Percentiles rank a stretch among this genome's conserved stretches.
These are phyloP conservation scores for Drosophila sturtevanti DNA, from an alignment of 1,140 invertebrate species.

Conservation along the genomic window DNA sequence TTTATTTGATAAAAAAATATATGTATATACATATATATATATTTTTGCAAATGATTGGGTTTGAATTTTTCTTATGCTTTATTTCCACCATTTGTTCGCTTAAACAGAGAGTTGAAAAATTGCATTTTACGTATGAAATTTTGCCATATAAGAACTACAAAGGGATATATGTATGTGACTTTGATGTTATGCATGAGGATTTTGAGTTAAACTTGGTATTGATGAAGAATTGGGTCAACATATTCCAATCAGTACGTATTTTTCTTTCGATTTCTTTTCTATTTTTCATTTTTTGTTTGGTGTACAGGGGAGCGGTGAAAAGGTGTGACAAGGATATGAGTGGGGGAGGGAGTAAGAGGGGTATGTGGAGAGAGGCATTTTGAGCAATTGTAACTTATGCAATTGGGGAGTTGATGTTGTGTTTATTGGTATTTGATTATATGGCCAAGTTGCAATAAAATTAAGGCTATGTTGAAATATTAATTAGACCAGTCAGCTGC, in stretches of 20 bases:
- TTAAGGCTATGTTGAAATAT: slow-evolving; percentile 57
- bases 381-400: slow-evolving; percentile 42
- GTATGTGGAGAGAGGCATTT: not conserved
- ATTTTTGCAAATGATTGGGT: too few relatives aligned
- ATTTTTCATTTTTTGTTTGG: not conserved
- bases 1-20: too few relatives aligned
- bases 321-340: not conserved
- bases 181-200: not conserved
- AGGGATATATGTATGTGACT: not conserved
- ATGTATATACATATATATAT: too few relatives aligned
- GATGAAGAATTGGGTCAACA: slow-evolving; percentile 4
- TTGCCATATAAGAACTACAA: not conserved
- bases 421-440: not conserved
- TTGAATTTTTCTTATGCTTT: too few relatives aligned
- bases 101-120: too few relatives aligned
- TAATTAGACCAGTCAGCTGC: slow-evolving; percentile 62
- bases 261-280: not conserved
- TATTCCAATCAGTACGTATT: not conserved
- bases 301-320: not conserved
- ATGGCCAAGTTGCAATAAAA: not conserved
- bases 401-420: slow-evolving; percentile 25
- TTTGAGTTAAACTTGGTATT: not conserved
- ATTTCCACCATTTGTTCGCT: too few relatives aligned
- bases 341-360: slow-evolving; percentile 13
- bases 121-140: not conserved